Base-by-base conservation (phyloP, 2,888 invertebrate species). In the Ochropleura leucogaster region DNA sequence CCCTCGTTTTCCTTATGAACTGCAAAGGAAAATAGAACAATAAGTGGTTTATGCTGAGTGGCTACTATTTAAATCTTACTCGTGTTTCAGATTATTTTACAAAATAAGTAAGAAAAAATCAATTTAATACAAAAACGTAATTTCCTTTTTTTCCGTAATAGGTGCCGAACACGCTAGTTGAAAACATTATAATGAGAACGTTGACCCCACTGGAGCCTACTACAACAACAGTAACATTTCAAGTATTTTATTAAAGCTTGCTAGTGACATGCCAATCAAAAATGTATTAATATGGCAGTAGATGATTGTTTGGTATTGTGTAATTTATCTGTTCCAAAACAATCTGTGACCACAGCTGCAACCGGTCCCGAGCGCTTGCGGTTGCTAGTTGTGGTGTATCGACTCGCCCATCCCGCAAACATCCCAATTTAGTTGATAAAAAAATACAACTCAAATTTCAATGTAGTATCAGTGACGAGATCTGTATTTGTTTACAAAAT, bases 311-410 rank as follows among this genome's bases (percentile, higher is more conserved):
- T 42, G 62, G 73, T 77, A 80, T 85, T 78, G 84, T 85, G 82
- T 84, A 87, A 88, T 85, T 82, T 77, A 81, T 87, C 77, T 82
- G 85, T 84, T 83, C 72, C 87, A 86, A 88, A 89, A 91, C 90
- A 91, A 90, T 89, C 83, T 80, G 75, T 46, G 72, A 89, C 91
- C 90, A 68, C 91, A 89, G 66, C 71, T 77, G 87, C 81, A 79
- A 87, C 85, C 85, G 81, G 71, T 80, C 72, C 73, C 72, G 81
- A 74, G 74, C 79, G 83, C 64, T 78, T 81, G 89, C 64, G 80
- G 85, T 79, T 10, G 73, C 40, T 68, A 78, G 81, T 75, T 80
- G 80, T 51, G 74, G 77, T 51, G 42, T 78, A 86, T 84, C 77
- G 68, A 85, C 82, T 79, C 77, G 80, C 73, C 81, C 80, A 84